Conservation (phyloP, 1,140 invertebrate genomes). For the Prorops nasuta region DNA sequence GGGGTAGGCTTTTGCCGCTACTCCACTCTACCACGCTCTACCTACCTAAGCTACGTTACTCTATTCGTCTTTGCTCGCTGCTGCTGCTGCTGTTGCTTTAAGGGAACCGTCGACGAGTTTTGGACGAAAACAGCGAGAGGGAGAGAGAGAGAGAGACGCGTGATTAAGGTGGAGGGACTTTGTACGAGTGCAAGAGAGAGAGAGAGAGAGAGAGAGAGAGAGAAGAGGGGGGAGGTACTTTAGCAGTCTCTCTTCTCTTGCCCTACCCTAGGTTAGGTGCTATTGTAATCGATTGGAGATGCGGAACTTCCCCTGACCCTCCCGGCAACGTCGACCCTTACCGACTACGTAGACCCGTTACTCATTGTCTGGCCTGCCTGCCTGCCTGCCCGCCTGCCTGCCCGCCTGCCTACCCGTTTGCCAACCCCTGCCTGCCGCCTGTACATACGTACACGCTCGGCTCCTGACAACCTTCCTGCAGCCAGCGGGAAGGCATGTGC, state of each 20-base stretch:
- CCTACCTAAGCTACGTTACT: too few relatives aligned
- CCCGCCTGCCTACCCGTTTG: background rate
- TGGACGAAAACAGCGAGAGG: too few relatives aligned
- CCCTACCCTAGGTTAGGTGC: constrained; percentile 42
- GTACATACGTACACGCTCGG: too few relatives aligned
- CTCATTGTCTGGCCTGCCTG: constrained; percentile 44
- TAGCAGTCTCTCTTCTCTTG: constrained; percentile 29
- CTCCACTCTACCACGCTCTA: too few relatives aligned
- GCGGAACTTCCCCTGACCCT: constrained; percentile 40
- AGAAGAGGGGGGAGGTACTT: constrained; percentile 27
- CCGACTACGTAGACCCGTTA: constrained; percentile 38
- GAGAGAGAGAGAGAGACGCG: too few relatives aligned
- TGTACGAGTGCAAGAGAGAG: constrained; percentile 5
- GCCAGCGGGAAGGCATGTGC: constrained; percentile 20
- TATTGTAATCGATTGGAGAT: constrained; percentile 49
- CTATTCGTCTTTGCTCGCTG: too few relatives aligned
- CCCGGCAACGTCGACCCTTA: constrained; percentile 24
- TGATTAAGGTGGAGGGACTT: too few relatives aligned
- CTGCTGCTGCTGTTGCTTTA: too few relatives aligned
- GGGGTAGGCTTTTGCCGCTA: too few relatives aligned
- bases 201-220: constrained; percentile 17
- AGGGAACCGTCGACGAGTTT: too few relatives aligned
- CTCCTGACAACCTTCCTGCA: constrained; percentile 2
- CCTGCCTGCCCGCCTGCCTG: background rate
- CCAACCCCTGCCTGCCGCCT: background rate